A percentile compares a stretch with the other conserved stretches of the same genome.
These are phyloP conservation scores for Nerophis ophidion DNA, from an alignment of 2,113 vertebrate genomes.

Conservation along the genomic window DNA sequence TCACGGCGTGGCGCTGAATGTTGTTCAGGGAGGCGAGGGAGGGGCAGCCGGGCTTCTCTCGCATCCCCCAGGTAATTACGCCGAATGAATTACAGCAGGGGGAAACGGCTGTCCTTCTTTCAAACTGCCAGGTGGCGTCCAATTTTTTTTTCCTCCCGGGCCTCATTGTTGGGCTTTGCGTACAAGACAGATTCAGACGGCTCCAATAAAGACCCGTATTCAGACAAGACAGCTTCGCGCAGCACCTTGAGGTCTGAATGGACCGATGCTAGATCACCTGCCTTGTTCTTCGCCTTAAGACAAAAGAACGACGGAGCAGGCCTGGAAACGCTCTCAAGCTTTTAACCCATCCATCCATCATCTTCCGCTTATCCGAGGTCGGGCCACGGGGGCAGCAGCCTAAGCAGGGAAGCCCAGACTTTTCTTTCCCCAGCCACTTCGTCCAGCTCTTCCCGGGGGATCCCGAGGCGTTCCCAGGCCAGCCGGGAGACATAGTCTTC, in stretches of 20 bases:
- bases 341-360: too few relatives aligned
- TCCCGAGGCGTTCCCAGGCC: too few relatives aligned
- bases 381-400: too few relatives aligned
- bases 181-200: slow-evolving; percentile 56
- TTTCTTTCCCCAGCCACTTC: too few relatives aligned
- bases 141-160: slow-evolving; percentile 55
- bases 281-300: slow-evolving; percentile 24
- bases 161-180: slow-evolving; percentile 55
- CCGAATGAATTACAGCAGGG: slow-evolving; percentile 66
- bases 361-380: too few relatives aligned
- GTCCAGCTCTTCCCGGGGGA: too few relatives aligned
- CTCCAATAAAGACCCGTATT: slow-evolving; percentile 60
- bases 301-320: slow-evolving; percentile 41
- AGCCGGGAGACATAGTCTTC: too few relatives aligned
- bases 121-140: slow-evolving; percentile 64
- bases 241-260: slow-evolving; percentile 45
- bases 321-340: slow-evolving; percentile 37
- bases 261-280: slow-evolving; percentile 39
- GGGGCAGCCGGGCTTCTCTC: slow-evolving; percentile 26
- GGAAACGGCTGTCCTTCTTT: slow-evolving; percentile 64
- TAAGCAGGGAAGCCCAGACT: too few relatives aligned
- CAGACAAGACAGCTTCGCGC: slow-evolving; percentile 60
- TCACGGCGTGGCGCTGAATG: slow-evolving; percentile 53
- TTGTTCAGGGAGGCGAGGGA: slow-evolving; percentile 38
- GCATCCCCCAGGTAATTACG: slow-evolving; percentile 62